phyloP scores from a whole-genome alignment of 2,888 invertebrate genomes.

The Plutella xylostella region DNA sequence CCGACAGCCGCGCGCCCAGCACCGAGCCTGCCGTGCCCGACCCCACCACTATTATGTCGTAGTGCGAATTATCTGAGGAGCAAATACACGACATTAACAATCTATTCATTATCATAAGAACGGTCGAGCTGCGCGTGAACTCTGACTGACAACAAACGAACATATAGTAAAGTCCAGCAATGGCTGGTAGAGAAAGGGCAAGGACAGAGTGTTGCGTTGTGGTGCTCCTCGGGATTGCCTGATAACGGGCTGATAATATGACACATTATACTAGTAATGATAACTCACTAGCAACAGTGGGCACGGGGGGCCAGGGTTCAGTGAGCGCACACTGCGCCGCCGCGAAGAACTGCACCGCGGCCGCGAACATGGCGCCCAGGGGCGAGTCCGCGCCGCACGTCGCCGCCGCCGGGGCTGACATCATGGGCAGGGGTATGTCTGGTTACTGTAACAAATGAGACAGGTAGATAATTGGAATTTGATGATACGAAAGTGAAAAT shows the following conservation, averaged over 20 bases:
- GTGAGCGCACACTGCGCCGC: slow-evolving; percentile 40
- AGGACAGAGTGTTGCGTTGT: too few species aligned
- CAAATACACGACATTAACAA: neutral
- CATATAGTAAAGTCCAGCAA: too few species aligned
- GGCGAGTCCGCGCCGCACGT: slow-evolving; percentile 20
- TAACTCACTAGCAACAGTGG: slow-evolving; percentile 29
- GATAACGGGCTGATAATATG: too few species aligned
- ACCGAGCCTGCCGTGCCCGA: slow-evolving; percentile 46
- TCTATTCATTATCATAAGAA: too few species aligned
- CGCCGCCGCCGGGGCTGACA: neutral
- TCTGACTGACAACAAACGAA: too few species aligned
- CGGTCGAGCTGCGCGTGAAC: too few species aligned
- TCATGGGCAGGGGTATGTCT: neutral
- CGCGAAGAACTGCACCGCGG: slow-evolving; percentile 48
- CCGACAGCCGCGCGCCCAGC: slow-evolving; percentile 42
- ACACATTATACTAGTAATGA: too few species aligned
- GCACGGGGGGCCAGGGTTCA: slow-evolving; percentile 37
- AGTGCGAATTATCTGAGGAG: slow-evolving; percentile 34
- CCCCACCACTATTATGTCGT: slow-evolving; percentile 51
- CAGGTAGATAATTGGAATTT: too few species aligned
- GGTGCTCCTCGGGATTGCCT: too few species aligned
- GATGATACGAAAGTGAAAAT: too few species aligned
- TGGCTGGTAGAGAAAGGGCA: too few species aligned
- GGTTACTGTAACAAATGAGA: neutral
- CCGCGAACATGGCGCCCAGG: slow-evolving; percentile 27